These are phyloP conservation scores for Scolanthus callimorphus DNA, from an alignment of 92 coral and sea anemone genomes.

Conservation along the genomic window DNA sequence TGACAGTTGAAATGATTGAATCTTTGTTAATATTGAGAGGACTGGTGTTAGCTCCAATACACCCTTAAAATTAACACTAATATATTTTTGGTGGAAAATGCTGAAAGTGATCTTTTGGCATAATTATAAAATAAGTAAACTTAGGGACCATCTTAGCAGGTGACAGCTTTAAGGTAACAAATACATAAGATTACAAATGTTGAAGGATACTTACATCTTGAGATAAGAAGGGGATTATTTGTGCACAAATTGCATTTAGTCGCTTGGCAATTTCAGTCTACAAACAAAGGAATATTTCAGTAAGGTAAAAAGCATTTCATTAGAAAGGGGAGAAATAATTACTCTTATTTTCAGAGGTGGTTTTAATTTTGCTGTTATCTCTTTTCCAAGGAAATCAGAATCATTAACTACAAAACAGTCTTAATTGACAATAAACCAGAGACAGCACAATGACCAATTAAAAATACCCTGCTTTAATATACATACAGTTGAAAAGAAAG, in stretches of 20 bases:
- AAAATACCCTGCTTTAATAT: background rate
- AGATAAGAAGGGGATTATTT: constrained; percentile 95
- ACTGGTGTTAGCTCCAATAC: constrained; percentile 94
- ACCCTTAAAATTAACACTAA: too few species aligned
- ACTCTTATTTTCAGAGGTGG: background rate
- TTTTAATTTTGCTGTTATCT: background rate
- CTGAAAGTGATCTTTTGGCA: too few species aligned
- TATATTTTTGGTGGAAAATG: too few species aligned
- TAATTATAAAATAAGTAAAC: too few species aligned
- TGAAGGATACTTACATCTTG: constrained; percentile 86
- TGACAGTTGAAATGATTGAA: too few species aligned
- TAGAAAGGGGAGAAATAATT: background rate
- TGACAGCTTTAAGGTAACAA: too few species aligned
- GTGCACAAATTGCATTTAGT: constrained; percentile 97
- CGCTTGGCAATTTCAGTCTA: constrained; percentile 99
- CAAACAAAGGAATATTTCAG: constrained; percentile 16
- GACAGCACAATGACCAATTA: background rate
- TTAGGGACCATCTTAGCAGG: too few species aligned
- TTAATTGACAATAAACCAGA: background rate
- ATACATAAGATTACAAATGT: constrained; percentile 16
- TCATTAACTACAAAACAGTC: background rate
- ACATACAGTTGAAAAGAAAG: background rate
- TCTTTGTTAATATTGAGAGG: too few species aligned
- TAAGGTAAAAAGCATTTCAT: background rate
- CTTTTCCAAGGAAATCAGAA: background rate